Evolutionary conservation across 1,140 invertebrate genomes (phyloP).

Genomic region (Apocrypta bakeri): DNA sequence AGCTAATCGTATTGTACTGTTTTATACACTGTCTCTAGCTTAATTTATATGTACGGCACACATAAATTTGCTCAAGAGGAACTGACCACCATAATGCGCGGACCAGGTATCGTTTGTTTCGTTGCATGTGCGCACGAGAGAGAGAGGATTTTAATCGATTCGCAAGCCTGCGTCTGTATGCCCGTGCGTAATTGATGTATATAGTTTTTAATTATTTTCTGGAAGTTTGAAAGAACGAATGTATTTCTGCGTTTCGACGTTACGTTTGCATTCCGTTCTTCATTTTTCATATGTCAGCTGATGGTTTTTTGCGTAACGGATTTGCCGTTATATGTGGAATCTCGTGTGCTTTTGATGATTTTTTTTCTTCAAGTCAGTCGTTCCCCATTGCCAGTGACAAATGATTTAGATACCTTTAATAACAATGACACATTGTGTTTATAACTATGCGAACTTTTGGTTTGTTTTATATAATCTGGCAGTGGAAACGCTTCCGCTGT

Average conservation of each 20-base stretch:
- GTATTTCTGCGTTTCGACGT: background rate
- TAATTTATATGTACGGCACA: too few species aligned
- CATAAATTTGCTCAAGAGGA: too few species aligned
- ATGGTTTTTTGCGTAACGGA: background rate
- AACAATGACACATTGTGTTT: background rate
- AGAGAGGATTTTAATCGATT: too few species aligned
- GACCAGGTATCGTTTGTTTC: too few species aligned
- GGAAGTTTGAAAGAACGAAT: background rate
- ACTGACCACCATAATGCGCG: too few species aligned
- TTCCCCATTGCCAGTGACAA: background rate
- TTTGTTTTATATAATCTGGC: background rate
- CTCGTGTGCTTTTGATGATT: background rate
- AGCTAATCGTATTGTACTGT: too few species aligned
- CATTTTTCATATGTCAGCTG: too few species aligned
- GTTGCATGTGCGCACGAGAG: too few species aligned
- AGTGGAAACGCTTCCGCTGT: background rate
- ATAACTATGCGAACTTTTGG: background rate
- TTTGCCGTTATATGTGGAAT: background rate
- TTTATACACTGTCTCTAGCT: too few species aligned
- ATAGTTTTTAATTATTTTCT: background rate
- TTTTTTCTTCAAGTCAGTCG: background rate
- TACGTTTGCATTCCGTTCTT: too few species aligned
- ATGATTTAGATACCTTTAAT: background rate
- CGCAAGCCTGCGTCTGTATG: background rate
- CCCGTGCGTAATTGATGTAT: too few species aligned